Percentiles rank a stretch among this genome's conserved stretches.
These are phyloP conservation scores for Erpornis zantholeuca DNA, from an alignment of 2,113 vertebrate genomes.

Conservation along the genomic window DNA sequence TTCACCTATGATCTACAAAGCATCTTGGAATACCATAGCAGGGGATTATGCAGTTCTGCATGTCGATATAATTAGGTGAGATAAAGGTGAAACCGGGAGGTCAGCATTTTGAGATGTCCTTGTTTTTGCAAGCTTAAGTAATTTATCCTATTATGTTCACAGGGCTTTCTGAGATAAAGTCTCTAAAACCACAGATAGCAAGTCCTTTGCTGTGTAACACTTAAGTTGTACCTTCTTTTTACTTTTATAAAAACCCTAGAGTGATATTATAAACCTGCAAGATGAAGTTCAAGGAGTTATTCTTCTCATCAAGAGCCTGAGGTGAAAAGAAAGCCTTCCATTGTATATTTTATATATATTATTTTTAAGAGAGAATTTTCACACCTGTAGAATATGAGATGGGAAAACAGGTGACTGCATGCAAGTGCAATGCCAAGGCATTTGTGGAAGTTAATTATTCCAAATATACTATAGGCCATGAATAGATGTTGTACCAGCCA, in stretches of 20 bases:
- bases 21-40: not conserved
- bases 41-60: not conserved
- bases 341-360: not conserved
- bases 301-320: slow-evolving; percentile 55
- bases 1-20: not conserved
- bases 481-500: not conserved
- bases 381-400: not conserved
- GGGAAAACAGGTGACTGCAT: not conserved
- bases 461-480: not conserved
- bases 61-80: slow-evolving; percentile 13
- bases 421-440: not conserved
- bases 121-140: slow-evolving; percentile 59
- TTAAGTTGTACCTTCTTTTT: not conserved
- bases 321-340: slow-evolving; percentile 46
- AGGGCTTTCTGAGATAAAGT: slow-evolving; percentile 62
- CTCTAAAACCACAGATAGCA: slow-evolving; percentile 50
- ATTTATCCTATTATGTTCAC: slow-evolving; percentile 62
- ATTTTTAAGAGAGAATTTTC: not conserved
- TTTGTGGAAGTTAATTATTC: not conserved
- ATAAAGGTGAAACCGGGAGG: slow-evolving; percentile 46
- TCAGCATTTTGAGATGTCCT: slow-evolving; percentile 7
- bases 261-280: slow-evolving; percentile 55
- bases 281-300: slow-evolving; percentile 28
- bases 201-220: slow-evolving; percentile 42
- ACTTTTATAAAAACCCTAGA: slow-evolving; percentile 55